Percentiles rank a stretch among this genome's conserved stretches.
phyloP scores from a whole-genome alignment of 2,888 invertebrate genomes.

The Polyommatus icarus region DNA sequence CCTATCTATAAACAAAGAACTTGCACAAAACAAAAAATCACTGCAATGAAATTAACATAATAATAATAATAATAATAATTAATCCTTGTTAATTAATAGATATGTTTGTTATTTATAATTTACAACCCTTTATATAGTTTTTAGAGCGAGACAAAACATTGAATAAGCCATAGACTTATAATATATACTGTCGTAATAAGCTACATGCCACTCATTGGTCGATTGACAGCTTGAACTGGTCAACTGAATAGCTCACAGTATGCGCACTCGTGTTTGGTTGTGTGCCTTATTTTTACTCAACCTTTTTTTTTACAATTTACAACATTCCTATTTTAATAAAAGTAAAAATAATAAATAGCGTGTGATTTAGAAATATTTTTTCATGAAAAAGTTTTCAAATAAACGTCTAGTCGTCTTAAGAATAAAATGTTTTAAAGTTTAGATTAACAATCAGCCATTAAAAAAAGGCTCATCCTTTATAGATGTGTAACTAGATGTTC shows the following conservation, averaged over 20 bases:
- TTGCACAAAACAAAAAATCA: background rate
- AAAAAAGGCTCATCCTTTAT: background rate
- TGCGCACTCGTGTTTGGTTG: conserved; percentile 1
- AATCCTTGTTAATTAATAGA: background rate
- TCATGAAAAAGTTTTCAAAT: conserved; percentile 27
- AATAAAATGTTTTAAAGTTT: background rate
- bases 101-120: background rate
- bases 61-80: background rate
- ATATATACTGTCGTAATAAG: no score
- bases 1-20: background rate
- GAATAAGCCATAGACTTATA: no score
- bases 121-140: background rate
- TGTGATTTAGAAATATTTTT: conserved; percentile 31
- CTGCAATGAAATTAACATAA: background rate
- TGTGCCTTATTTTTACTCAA: conserved; percentile 22
- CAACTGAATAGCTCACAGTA: background rate
- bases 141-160: background rate
- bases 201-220: background rate
- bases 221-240: background rate
- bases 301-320: background rate
- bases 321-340: conserved; percentile 31
- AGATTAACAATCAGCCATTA: background rate
- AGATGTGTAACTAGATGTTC: background rate
- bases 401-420: conserved; percentile 31
- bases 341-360: background rate